Evolutionary conservation across 2,797 vertebrate species (phyloP), one percentile per base, ranked within the genome.

Genomic region (Lepus oiostolus): DNA sequence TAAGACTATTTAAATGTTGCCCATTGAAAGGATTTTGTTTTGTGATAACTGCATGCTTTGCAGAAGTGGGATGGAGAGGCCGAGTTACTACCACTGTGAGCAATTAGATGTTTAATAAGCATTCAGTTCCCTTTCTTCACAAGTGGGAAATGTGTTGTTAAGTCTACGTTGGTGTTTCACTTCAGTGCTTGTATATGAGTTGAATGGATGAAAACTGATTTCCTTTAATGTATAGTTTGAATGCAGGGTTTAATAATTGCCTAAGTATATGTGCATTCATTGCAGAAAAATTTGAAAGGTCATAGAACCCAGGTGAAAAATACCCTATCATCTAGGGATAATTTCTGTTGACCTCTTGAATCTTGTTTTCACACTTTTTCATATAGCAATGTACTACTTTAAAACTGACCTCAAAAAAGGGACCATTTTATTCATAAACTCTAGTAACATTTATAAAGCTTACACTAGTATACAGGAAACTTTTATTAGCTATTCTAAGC

Each of bases 11-110:
- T 71, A 52, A 96, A 82, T 42, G 58, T 83, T 88, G 81, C 7
- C 93, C 0, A 16, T 88, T 96, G 54, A 89, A 11, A 93, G 38
- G 30, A 80, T 94, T 96, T 83, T 38, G 60, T 94, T 90, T 94
- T 90, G 19, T 88, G 70, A 8, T 85, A 52, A 71, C 72, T 7
- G 21, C 19, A 42, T 84, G 42, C 54, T 83, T 87, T 87, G 85
- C 47, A 17, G 4, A 80, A 92, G n/a, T 71, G 52, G 16, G 24
- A 42, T 88, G 13, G 80, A 4, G 28, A 9, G 1, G 58, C 52
- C 81, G 24, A 70, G 7, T 88, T 74, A 42, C 16, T 68, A 19
- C 9, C 17, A 68, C 38, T 82, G 4, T 19, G 70, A 84, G n/a
- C 58, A n/a, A 71, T 85, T 72, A 72, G 30, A 65, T 94, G 22